Percentiles rank a stretch among this genome's conserved stretches.
Evolutionary conservation across 2,113 vertebrate species (phyloP).

Genomic region (Alectura lathami): DNA sequence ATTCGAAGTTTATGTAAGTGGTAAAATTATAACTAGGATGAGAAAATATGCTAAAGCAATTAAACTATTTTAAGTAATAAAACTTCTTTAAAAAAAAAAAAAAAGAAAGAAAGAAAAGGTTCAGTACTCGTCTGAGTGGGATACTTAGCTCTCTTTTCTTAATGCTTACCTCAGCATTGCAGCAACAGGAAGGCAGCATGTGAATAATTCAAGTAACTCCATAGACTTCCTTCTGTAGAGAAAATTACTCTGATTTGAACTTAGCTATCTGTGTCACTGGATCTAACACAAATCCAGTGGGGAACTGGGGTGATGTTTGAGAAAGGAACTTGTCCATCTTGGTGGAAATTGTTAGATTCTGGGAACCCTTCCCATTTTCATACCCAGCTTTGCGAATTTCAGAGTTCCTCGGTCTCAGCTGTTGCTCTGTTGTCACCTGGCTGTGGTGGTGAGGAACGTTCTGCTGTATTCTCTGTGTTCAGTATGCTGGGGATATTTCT

Average conservation of each 20-base stretch:
- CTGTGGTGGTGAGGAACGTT: fast-evolving
- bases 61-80: neutral
- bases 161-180: neutral
- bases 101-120: too few species aligned
- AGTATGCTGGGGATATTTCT: neutral
- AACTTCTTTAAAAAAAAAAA: neutral
- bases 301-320: neutral
- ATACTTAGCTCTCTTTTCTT: neutral
- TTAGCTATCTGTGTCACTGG: neutral
- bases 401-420: neutral
- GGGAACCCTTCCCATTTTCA: neutral
- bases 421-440: neutral
- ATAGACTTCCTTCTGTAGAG: neutral
- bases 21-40: neutral
- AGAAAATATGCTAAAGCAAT: conserved; percentile 11
- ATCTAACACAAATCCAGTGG: neutral
- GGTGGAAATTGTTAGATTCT: neutral
- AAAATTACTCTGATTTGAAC: neutral
- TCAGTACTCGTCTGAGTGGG: neutral
- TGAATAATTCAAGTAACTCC: neutral
- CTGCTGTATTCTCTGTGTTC: neutral
- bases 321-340: neutral
- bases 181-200: neutral
- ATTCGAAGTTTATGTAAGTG: neutral
- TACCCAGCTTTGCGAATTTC: neutral